Conservation (phyloP, 2,888 invertebrate species). For the Volucella zonaria region DNA sequence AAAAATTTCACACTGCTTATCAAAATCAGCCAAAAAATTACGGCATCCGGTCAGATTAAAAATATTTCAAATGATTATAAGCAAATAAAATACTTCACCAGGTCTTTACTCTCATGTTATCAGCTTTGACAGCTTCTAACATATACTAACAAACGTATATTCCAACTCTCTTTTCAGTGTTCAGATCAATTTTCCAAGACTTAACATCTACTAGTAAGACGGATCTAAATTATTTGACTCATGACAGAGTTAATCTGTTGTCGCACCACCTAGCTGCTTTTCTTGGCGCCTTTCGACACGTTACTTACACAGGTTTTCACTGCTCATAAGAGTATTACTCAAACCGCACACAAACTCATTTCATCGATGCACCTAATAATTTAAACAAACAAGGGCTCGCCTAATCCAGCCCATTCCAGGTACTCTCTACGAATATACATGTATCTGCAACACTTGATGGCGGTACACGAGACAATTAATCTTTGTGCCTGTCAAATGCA, state of each 20-base stretch:
- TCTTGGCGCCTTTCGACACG: conserved; percentile 62
- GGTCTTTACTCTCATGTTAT: too few species aligned
- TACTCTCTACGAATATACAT: conserved; percentile 49
- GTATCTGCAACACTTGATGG: conserved; percentile 65
- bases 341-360: conserved; percentile 16
- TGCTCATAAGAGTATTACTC: conserved; percentile 25
- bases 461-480: conserved; percentile 72
- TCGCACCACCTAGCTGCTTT: conserved; percentile 54
- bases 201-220: conserved; percentile 6
- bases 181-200: background rate
- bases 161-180: too few species aligned
- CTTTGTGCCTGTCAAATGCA: conserved; percentile 73
- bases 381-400: conserved; percentile 71
- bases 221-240: conserved; percentile 55
- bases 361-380: conserved; percentile 67
- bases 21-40: too few species aligned
- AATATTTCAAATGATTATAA: too few species aligned
- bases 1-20: too few species aligned
- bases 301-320: conserved; percentile 67
- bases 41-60: too few species aligned
- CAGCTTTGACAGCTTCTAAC: too few species aligned
- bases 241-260: conserved; percentile 43
- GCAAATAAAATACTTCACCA: too few species aligned
- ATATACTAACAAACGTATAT: too few species aligned
- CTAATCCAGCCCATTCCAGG: conserved; percentile 66